phyloP scores from a whole-genome alignment of 2,888 invertebrate genomes.

The Microctonus aethiopoides region DNA sequence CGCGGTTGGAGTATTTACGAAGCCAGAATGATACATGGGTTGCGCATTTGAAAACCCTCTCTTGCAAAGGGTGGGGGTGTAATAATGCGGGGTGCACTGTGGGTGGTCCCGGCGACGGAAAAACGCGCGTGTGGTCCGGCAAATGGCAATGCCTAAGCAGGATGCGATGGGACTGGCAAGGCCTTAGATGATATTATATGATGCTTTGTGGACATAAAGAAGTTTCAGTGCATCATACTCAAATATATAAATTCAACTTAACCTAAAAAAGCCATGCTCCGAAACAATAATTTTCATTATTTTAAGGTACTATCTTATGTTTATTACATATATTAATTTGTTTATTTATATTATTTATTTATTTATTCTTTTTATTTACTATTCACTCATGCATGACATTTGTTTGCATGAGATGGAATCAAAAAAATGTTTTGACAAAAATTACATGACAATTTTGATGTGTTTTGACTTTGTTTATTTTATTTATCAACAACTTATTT shows the following conservation, averaged over 20 bases:
- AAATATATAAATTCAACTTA: constrained; percentile 17
- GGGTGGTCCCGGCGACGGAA: constrained; percentile 55
- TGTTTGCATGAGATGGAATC: constrained; percentile 8
- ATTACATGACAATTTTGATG: neutral
- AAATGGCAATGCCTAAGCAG: constrained; percentile 50
- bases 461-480: neutral
- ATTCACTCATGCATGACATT: constrained; percentile 29
- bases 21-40: too few relatives aligned
- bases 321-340: too few relatives aligned
- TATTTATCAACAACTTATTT: neutral
- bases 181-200: constrained; percentile 51
- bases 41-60: neutral
- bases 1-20: neutral
- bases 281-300: constrained; percentile 11
- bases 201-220: constrained; percentile 50
- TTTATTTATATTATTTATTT: constrained; percentile 8
- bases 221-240: constrained; percentile 41
- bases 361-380: constrained; percentile 7
- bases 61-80: constrained; percentile 30
- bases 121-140: constrained; percentile 56
- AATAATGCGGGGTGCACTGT: constrained; percentile 46
- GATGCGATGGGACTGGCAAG: constrained; percentile 47
- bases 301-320: constrained; percentile 19
- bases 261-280: constrained; percentile 11
- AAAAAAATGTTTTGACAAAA: neutral